Evolutionary conservation across 2,888 invertebrate genomes (phyloP).

Genomic region (Acanthosepion pharaonis): DNA sequence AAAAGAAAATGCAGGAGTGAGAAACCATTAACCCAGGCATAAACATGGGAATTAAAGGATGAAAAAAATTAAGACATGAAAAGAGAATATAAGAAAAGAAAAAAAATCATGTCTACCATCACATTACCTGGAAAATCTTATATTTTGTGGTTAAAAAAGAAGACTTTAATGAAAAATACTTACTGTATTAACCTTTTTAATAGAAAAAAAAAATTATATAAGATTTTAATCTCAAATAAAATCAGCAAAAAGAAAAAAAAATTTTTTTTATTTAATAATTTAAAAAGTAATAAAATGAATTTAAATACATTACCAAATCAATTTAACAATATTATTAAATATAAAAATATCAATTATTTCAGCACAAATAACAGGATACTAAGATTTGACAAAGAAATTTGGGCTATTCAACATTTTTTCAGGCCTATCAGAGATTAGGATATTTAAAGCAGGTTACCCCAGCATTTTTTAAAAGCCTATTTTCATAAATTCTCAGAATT

Average conservation of each 20-base stretch:
- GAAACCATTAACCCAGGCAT: neutral
- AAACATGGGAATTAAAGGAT: neutral
- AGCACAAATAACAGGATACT: neutral
- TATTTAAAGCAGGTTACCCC: no score
- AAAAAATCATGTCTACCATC: neutral
- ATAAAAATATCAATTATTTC: no score
- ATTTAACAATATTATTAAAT: no score
- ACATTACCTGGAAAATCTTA: neutral
- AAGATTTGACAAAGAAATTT: neutral
- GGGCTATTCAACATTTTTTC: neutral
- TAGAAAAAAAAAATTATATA: neutral
- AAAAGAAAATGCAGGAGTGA: neutral
- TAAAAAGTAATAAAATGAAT: no score
- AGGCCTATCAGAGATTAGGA: neutral
- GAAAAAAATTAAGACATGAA: neutral
- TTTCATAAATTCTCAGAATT: neutral
- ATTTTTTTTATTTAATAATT: neutral
- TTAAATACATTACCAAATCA: no score
- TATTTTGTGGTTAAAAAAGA: neutral
- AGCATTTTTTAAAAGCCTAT: neutral
- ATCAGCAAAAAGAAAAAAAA: neutral
- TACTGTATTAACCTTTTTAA: conserved; percentile 25
- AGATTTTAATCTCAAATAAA: conserved; percentile 2
- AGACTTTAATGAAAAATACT: neutral
- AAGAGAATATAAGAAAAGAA: neutral